Percentiles rank a stretch among this genome's conserved stretches.
Evolutionary conservation across 2,113 vertebrate species (phyloP).

Genomic region (Aspidoscelis tigris): DNA sequence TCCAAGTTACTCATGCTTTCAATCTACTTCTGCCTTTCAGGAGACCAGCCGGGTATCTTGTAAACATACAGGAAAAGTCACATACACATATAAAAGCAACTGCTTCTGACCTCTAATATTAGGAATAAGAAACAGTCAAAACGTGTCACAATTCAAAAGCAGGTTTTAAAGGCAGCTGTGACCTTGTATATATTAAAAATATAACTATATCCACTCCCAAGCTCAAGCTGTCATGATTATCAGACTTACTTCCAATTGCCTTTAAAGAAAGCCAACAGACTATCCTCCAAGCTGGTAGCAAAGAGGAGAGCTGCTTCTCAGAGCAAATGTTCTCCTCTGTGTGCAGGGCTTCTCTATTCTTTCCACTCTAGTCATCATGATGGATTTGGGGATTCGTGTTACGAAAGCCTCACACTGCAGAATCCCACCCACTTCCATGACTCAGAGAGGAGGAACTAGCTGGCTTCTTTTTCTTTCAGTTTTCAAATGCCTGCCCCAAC

Average conservation of each 20-base stretch:
- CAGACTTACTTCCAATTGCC: slow-evolving; percentile 34
- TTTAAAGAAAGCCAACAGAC: not conserved
- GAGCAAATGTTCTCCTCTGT: not conserved
- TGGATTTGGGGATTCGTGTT: slow-evolving; percentile 20
- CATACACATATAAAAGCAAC: not conserved
- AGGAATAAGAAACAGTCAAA: slow-evolving; percentile 1
- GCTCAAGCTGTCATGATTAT: not conserved
- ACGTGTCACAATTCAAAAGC: not conserved
- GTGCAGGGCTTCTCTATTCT: slow-evolving; percentile 28
- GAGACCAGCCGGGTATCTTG: not conserved
- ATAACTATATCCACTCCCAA: not conserved
- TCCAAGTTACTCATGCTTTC: not conserved
- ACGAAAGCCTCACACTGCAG: slow-evolving; percentile 43
- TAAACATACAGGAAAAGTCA: not conserved
- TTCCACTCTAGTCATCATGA: slow-evolving; percentile 19
- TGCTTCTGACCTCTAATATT: not conserved
- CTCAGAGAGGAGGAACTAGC: slow-evolving; percentile 35
- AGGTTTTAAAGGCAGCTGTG: not conserved
- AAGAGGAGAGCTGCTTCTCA: slow-evolving; percentile 14
- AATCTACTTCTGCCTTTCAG: not conserved
- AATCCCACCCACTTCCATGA: slow-evolving; percentile 45
- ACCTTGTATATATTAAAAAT: too few relatives aligned
- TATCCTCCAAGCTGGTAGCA: not conserved
- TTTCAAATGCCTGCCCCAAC: slow-evolving; percentile 21
- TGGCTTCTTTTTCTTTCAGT: not conserved